Evolutionary conservation across 1,140 invertebrate genomes (phyloP).

Genomic region (Heterodera carotae): DNA sequence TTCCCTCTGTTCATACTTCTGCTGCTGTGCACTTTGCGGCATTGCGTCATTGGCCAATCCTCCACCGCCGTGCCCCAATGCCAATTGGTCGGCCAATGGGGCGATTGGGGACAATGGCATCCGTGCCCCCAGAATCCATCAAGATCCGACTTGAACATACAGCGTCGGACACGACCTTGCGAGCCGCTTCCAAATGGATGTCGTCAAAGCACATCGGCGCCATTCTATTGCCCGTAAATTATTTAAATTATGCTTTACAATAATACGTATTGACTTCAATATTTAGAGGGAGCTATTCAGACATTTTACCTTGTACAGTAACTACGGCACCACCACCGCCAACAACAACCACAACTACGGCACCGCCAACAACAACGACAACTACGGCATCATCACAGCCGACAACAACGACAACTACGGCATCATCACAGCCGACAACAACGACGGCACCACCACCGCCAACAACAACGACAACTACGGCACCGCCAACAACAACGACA

Average conservation of each 20-base stretch:
- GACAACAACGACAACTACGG: conserved; percentile 18
- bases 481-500: no score
- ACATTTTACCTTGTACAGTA: conserved; percentile 13
- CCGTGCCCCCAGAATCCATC: conserved; percentile 4
- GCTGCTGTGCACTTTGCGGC: neutral
- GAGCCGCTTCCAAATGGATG: neutral
- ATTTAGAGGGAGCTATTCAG: conserved; percentile 18
- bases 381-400: neutral
- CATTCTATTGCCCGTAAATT: conserved; percentile 27
- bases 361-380: conserved; percentile 8
- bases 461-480: conserved; percentile 26
- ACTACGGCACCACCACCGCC: neutral
- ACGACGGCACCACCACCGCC: neutral
- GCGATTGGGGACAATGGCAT: conserved; percentile 18
- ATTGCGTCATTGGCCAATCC: neutral
- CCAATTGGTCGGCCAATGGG: conserved; percentile 12
- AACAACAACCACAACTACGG: conserved; percentile 21
- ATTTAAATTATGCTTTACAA: neutral
- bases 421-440: conserved; percentile 6
- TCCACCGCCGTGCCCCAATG: neutral
- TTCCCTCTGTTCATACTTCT: neutral
- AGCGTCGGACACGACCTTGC: conserved; percentile 23
- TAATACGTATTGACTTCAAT: neutral
- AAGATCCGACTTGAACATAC: neutral
- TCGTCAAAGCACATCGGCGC: neutral